Evolutionary conservation across 2,797 vertebrate species (phyloP), one percentile per base, ranked within the genome.

Genomic region (Peromyscus melanophrys): DNA sequence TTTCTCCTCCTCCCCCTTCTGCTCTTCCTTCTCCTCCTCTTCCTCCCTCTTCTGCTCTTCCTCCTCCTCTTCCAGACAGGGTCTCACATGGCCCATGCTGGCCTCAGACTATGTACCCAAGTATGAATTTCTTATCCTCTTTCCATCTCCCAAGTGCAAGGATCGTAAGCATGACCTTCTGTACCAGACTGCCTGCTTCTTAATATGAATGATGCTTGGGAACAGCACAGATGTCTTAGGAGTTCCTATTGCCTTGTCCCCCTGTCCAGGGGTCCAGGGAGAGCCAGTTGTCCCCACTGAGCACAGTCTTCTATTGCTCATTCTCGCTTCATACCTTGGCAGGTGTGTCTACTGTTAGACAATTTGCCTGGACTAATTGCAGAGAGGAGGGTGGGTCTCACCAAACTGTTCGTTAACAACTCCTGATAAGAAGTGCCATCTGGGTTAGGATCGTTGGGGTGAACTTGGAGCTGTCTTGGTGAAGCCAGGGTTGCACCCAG

Each of bases 271-370:
- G 49, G 34, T 89, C 88, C 37, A 21, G 31, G 78, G 61, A 78
- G 31, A 55, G 17, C 43, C 52, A 83, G 0, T 17, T 76, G 83
- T 57, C 6, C 23, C 37, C 49, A 29, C 59, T 61, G 81, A 75
- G 9, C 55, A 61, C 59, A 63, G 78, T 12, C 29, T 90, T 25
- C 16, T 21, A 27, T 27, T 83, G 61, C 40, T 84, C 43, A 11
- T 31, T 84, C 57, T 76, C 25, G 21, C 14, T 95, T 13, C 34
- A 0, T 89, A 29, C 82, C 76, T 78, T 37, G 77, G 37, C 46
- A 87, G 49, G 69, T 25, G 46, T 90, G 29, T 80, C 71, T 31
- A 61, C 73, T 86, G 17, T 71, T 96, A 57, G 61, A 91, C 65
- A 75, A 55, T 85, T 67, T 73, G 19, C 14, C 0, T 6, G 87